A percentile compares a stretch with the other conserved stretches of the same genome.
phyloP scores from a whole-genome alignment of 1,140 invertebrate genomes.

The Lepidurus packardi region DNA sequence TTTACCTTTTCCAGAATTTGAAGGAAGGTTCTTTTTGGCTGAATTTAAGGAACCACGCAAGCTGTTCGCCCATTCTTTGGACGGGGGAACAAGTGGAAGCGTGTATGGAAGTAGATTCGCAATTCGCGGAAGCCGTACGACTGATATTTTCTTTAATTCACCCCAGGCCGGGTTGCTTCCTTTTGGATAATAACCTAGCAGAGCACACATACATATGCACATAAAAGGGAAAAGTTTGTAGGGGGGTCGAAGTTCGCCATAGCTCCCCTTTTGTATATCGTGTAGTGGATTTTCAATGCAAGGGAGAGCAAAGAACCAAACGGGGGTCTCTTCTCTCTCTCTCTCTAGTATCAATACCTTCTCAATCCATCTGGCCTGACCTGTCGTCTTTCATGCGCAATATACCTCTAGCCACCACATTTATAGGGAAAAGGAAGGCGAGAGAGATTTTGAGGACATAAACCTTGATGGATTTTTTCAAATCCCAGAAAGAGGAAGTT shows the following conservation, averaged over 20 bases:
- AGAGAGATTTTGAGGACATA: neutral
- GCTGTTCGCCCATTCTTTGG: too few species aligned
- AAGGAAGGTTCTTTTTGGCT: too few species aligned
- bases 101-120: too few species aligned
- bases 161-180: too few species aligned
- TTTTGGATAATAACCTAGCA: neutral
- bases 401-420: neutral
- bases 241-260: neutral
- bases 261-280: neutral
- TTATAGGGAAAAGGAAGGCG: neutral
- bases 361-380: neutral
- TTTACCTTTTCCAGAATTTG: too few species aligned
- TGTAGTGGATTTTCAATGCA: neutral
- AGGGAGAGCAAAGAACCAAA: neutral
- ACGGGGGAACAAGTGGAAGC: too few species aligned
- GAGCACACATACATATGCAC: neutral
- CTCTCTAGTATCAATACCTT: slow-evolving; percentile 12
- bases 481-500: neutral
- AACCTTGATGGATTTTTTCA: slow-evolving; percentile 17
- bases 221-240: neutral
- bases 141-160: too few species aligned
- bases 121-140: too few species aligned
- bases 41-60: too few species aligned
- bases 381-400: slow-evolving; percentile 15
- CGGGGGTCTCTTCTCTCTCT: slow-evolving; percentile 7